Evolutionary conservation across 2,113 vertebrate species (phyloP).

Genomic region (Jacana jacana): DNA sequence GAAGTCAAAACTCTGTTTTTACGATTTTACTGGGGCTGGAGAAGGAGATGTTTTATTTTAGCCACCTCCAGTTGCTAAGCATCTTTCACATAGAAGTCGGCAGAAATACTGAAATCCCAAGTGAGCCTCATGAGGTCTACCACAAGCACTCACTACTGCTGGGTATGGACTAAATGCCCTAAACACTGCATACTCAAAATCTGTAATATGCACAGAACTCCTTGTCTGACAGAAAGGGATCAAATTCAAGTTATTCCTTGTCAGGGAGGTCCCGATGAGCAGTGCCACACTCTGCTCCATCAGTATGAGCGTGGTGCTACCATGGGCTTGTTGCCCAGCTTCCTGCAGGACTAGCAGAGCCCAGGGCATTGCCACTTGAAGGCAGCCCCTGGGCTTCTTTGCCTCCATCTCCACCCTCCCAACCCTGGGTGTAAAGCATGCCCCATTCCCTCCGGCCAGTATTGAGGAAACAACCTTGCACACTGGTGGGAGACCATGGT

Average conservation of each 20-base stretch:
- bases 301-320: not conserved
- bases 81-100: not conserved
- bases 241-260: not conserved
- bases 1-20: not conserved
- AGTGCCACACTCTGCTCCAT: not conserved
- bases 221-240: not conserved
- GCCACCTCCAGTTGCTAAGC: not conserved
- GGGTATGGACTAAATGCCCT: not conserved
- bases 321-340: not conserved
- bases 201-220: not conserved
- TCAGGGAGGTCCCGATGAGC: not conserved
- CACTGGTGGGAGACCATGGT: fast-evolving
- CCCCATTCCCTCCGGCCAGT: not conserved
- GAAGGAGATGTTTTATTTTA: not conserved
- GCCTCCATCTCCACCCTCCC: not conserved
- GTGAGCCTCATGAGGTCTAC: not conserved
- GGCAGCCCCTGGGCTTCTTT: not conserved
- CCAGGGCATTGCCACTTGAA: not conserved
- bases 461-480: not conserved
- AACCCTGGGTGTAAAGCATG: not conserved
- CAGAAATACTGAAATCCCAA: not conserved
- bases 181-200: not conserved
- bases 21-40: not conserved
- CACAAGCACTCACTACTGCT: not conserved
- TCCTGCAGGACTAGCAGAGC: not conserved